Conservation (phyloP, 2,113 vertebrate genomes). For the Callospermophilus lateralis region DNA sequence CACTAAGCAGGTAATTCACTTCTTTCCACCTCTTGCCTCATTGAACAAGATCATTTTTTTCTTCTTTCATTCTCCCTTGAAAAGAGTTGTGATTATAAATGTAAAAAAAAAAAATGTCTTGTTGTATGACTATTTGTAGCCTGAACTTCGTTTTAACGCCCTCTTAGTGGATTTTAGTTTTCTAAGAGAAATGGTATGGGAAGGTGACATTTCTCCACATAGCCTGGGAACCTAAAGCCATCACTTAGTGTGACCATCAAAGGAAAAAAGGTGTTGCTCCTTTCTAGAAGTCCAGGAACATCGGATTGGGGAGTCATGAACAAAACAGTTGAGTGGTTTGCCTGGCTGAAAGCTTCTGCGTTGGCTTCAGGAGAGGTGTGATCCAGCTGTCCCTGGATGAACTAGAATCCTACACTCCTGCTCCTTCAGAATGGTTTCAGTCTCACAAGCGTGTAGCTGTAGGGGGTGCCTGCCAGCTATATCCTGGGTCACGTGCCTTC, state of each 20-base stretch:
- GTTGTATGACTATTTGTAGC: neutral
- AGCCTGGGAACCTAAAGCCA: neutral
- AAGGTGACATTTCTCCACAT: neutral
- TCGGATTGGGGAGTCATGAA: neutral
- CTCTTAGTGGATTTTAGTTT: neutral
- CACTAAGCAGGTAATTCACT: neutral
- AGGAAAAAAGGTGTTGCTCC: neutral
- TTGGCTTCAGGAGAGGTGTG: neutral
- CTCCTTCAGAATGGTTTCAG: neutral
- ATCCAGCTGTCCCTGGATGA: neutral
- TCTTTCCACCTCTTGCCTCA: neutral
- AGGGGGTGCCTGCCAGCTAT: neutral
- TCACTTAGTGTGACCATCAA: neutral
- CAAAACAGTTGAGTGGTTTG: neutral
- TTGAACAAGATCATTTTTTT: neutral
- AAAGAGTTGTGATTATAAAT: neutral
- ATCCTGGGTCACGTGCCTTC: neutral
- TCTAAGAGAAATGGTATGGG: neutral
- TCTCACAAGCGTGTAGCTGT: neutral
- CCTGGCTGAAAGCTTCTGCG: neutral
- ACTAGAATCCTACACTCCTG: neutral
- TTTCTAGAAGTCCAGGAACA: neutral
- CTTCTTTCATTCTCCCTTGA: neutral
- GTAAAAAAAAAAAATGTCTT: neutral
- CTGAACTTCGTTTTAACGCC: neutral